These are phyloP conservation scores for Bombus turneri DNA, from an alignment of 1,140 invertebrate species.

Conservation along the genomic window DNA sequence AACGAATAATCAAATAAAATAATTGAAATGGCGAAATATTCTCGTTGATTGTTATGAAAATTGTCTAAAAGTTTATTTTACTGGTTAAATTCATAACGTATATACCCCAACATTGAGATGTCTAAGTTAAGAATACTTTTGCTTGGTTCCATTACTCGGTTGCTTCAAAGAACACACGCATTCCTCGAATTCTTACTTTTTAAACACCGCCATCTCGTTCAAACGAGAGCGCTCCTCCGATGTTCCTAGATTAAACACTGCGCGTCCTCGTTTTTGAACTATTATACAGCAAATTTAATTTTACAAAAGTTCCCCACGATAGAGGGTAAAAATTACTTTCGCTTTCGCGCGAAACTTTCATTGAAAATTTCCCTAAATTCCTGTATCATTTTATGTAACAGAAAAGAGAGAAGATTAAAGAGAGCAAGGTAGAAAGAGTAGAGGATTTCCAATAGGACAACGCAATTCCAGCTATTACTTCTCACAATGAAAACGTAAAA, in stretches of 20 bases:
- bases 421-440: not conserved
- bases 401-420: not conserved
- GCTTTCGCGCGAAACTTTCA: not conserved
- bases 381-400: not conserved
- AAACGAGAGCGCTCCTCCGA: not conserved
- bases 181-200: not conserved
- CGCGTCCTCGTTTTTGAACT: not conserved
- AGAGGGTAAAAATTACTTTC: not conserved
- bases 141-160: too few relatives aligned
- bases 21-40: not conserved
- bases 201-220: not conserved
- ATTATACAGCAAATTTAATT: not conserved
- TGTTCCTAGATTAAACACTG: not conserved
- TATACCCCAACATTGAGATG: not conserved
- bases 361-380: slow-evolving; percentile 4
- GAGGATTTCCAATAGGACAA: not conserved
- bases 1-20: not conserved
- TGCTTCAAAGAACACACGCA: not conserved
- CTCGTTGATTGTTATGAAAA: not conserved
- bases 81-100: not conserved
- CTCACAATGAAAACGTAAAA: not conserved
- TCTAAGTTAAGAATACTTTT: not conserved
- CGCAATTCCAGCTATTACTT: not conserved
- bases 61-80: not conserved
- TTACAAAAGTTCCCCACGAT: not conserved